Conservation (phyloP, 2,113 vertebrate genomes). For the Chamaetylas fuelleborni region DNA sequence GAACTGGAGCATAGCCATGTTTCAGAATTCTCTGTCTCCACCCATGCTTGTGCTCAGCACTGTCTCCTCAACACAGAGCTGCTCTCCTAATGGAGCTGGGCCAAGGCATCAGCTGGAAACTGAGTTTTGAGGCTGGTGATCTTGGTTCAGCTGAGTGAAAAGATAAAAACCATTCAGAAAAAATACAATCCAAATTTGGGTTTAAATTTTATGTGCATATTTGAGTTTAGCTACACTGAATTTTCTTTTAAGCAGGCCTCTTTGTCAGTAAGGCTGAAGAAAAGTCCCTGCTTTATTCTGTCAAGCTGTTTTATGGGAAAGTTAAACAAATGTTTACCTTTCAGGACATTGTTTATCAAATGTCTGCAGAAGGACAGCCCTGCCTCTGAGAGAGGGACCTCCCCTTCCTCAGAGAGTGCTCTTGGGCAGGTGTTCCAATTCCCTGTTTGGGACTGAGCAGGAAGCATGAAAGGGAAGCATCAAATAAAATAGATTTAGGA, state of each 20-base stretch:
- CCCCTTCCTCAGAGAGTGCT: background rate
- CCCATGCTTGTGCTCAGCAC: background rate
- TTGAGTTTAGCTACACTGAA: background rate
- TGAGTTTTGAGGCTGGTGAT: background rate
- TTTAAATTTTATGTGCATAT: background rate
- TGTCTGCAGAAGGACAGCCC: background rate
- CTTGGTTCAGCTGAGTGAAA: background rate
- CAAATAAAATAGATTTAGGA: background rate
- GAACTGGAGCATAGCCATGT: background rate
- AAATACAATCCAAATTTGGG: background rate
- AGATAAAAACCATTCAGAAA: background rate
- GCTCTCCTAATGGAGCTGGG: background rate
- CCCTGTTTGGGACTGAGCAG: background rate
- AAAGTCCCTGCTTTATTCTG: background rate
- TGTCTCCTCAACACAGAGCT: background rate
- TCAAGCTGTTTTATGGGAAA: background rate
- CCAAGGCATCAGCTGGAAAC: background rate
- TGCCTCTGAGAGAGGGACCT: background rate
- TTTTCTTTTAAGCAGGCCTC: background rate
- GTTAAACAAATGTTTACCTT: background rate
- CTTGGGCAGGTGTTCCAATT: background rate
- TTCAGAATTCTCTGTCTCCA: background rate
- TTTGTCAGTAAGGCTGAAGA: background rate
- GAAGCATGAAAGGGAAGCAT: background rate
- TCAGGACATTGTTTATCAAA: background rate